phyloP scores from a whole-genome alignment of 2,113 vertebrate species.

The Marcusenius ussheri region DNA sequence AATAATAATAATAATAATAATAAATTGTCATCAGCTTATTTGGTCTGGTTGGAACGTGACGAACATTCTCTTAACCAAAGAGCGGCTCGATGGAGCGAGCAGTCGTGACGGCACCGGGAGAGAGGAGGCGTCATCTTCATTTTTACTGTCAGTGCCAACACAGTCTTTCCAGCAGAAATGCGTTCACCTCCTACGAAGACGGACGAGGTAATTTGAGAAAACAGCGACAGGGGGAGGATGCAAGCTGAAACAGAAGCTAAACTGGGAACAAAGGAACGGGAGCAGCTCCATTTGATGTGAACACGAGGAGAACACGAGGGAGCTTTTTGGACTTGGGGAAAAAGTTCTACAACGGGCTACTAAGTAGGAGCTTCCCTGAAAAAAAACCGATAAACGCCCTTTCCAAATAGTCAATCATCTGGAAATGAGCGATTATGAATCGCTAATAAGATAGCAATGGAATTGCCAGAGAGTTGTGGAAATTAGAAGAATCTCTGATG shows the following conservation, averaged over 20 bases:
- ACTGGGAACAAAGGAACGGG: neutral
- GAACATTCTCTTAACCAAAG: neutral
- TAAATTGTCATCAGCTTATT: neutral
- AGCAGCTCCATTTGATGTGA: neutral
- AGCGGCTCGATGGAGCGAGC: neutral
- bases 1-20: neutral
- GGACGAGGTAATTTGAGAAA: constrained; percentile 1
- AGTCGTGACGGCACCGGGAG: neutral
- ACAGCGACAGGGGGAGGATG: neutral
- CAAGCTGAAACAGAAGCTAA: neutral
- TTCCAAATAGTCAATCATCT: neutral
- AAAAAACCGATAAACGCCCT: neutral
- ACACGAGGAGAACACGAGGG: neutral
- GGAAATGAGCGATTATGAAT: neutral
- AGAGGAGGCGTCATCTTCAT: neutral
- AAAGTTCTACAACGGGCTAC: neutral
- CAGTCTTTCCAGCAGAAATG: neutral
- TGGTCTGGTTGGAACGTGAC: neutral
- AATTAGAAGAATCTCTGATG: neutral
- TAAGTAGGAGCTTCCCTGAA: neutral
- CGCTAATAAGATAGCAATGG: neutral
- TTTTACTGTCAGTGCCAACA: neutral
- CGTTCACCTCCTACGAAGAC: neutral
- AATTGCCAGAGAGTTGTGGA: neutral
- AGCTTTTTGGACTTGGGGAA: neutral